A percentile compares a stretch with the other conserved stretches of the same genome.
These are phyloP conservation scores for Sander lucioperca DNA, from an alignment of 2,113 vertebrate genomes.

Conservation along the genomic window DNA sequence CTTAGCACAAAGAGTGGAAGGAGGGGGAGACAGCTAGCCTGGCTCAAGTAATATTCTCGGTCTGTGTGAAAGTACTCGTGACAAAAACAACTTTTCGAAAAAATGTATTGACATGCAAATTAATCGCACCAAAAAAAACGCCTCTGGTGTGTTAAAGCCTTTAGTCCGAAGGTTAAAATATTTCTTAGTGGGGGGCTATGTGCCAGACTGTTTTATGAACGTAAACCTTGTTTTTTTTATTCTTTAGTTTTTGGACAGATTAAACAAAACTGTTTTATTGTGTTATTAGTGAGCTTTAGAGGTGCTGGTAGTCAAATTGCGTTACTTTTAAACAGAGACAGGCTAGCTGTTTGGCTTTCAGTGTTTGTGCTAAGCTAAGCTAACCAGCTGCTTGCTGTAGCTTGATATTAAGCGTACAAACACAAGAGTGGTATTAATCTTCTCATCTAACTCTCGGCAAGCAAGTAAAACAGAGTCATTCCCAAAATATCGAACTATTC, in stretches of 20 bases:
- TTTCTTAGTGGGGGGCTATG: no score
- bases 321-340: background rate
- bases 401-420: slow-evolving; percentile 1
- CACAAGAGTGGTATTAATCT: background rate
- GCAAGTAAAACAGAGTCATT: background rate
- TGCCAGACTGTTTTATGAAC: background rate
- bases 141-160: no score
- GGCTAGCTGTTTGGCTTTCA: background rate
- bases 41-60: background rate
- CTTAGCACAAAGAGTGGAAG: background rate
- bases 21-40: background rate
- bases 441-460: background rate
- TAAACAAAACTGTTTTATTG: background rate
- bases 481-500: background rate
- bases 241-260: background rate
- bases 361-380: background rate
- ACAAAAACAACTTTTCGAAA: no score
- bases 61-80: no score
- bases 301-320: background rate
- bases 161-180: no score
- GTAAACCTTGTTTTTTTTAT: background rate
- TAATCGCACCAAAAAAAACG: no score
- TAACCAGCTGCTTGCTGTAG: background rate
- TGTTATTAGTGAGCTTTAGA: background rate
- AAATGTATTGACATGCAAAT: no score